Evolutionary conservation across 2,113 vertebrate species (phyloP).

Genomic region (Hydrochoerus hydrochaeris): DNA sequence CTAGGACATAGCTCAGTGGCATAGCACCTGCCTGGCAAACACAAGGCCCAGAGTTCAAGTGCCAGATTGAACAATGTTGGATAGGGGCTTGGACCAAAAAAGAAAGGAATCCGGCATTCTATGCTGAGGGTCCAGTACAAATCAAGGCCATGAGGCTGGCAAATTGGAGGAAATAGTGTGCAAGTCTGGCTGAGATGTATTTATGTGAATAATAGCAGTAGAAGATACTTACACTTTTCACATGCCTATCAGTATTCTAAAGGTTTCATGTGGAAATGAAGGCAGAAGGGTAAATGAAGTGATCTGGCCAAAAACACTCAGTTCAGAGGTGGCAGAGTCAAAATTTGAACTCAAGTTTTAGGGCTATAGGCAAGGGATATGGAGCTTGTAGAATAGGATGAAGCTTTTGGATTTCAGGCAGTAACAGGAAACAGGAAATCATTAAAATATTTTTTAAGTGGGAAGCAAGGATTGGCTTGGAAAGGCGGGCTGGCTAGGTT

Average conservation of each 20-base stretch:
- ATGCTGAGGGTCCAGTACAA: neutral
- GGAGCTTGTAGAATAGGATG: conserved; percentile 5
- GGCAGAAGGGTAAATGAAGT: neutral
- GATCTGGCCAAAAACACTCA: neutral
- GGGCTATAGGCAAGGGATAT: neutral
- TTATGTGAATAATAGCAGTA: neutral
- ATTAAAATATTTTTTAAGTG: conserved; percentile 76
- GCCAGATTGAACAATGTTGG: neutral
- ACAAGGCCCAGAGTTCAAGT: too few species aligned
- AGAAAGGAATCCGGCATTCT: neutral
- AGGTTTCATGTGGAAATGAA: neutral
- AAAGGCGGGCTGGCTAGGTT: conserved; percentile 62
- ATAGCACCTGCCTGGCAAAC: too few species aligned
- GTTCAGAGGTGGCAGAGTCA: conserved; percentile 8
- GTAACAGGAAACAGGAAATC: conserved; percentile 75
- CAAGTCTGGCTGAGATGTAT: neutral
- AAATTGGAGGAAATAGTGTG: neutral
- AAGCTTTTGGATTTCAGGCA: conserved; percentile 60
- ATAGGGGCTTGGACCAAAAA: neutral
- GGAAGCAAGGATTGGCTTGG: conserved; percentile 64
- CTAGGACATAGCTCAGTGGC: too few species aligned
- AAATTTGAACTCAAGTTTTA: conserved; percentile 49
- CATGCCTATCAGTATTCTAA: neutral
- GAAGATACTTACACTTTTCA: neutral
- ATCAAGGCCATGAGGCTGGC: neutral